Evolutionary conservation across 1,140 invertebrate species (phyloP), one percentile per base, ranked within the genome.

Genomic region (Aphaenogaster floridana): DNA sequence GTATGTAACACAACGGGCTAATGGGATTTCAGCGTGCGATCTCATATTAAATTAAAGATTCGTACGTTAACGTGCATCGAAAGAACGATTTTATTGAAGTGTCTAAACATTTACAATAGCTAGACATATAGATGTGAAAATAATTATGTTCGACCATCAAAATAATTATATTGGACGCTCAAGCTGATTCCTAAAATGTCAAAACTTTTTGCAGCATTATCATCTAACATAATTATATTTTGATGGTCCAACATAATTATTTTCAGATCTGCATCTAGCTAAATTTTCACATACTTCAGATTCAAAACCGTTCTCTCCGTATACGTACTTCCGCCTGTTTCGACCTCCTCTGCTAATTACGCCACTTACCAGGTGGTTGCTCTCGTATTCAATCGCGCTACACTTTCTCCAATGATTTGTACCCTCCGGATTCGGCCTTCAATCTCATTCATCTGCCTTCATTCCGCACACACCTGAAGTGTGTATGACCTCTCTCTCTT

Each of bases 361-460:
- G 13, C 36, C 34, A 36, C 2, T 8, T 3, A 9, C 28, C 34
- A 28, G 21, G 48, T 66, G 4, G 8, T 42, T 69, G 5, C 48
- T 71, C 8, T 28, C 39, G 17, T 45, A 52, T 39, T 36, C n/a
- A 39, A 28, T 80, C 15, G 36, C 7, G 36, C 7, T 80, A 28
- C 39, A 66, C 42, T 50, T 42, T 80, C 64, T 15, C 45, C 28
- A 48, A 64, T 3, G 13, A 28, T 68, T 68, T 80, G n/a, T 68
- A 77, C 36, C n/a, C 74, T 77, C n/a, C n/a, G 74, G 34, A 59
- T 77, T 77, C n/a, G 17, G 34, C 34, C 45, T 68, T 66, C 45
- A 17, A 52, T 80, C 34, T n/a, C 34, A 68, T 39, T 68, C 13
- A 34, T 11, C 5, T 4, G 4, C 17, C 45, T 13, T 52, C 17